These are phyloP conservation scores for Hartigia nigra DNA, from an alignment of 2,888 invertebrate species.

Conservation along the genomic window DNA sequence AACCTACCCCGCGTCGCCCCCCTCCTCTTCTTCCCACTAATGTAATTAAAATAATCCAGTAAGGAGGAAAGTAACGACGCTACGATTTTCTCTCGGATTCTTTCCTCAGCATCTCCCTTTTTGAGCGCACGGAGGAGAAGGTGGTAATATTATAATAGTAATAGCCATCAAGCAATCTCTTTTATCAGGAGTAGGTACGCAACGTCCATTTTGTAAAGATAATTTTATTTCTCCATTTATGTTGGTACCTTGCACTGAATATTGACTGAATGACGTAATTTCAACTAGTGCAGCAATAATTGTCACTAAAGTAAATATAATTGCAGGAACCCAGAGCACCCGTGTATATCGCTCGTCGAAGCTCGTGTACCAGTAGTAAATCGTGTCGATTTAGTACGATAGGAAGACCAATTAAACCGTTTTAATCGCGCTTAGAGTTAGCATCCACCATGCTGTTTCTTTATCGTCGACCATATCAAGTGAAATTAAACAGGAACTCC, in stretches of 20 bases:
- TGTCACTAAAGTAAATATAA: background rate
- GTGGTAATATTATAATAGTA: too few relatives aligned
- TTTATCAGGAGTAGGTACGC: too few relatives aligned
- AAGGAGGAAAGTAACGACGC: background rate
- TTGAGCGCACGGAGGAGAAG: too few relatives aligned
- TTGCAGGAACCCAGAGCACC: background rate
- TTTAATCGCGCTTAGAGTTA: background rate
- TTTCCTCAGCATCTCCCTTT: too few relatives aligned
- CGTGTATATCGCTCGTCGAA: background rate
- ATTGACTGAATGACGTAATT: too few relatives aligned
- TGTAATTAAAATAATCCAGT: constrained; percentile 48
- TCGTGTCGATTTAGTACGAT: background rate
- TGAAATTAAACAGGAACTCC: background rate
- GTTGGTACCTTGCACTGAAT: too few relatives aligned
- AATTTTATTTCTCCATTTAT: too few relatives aligned
- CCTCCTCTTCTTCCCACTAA: constrained; percentile 32
- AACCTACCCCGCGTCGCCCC: constrained; percentile 15
- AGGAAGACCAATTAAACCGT: background rate
- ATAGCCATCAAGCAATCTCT: too few relatives aligned
- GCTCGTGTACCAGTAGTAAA: background rate
- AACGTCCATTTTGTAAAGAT: too few relatives aligned
- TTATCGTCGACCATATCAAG: background rate
- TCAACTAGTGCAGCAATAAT: background rate
- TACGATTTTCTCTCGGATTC: background rate
- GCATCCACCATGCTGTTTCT: background rate